Evolutionary conservation across 2,797 vertebrate genomes (phyloP), one percentile per base, ranked within the genome.

Genomic region (Salmo trutta): DNA sequence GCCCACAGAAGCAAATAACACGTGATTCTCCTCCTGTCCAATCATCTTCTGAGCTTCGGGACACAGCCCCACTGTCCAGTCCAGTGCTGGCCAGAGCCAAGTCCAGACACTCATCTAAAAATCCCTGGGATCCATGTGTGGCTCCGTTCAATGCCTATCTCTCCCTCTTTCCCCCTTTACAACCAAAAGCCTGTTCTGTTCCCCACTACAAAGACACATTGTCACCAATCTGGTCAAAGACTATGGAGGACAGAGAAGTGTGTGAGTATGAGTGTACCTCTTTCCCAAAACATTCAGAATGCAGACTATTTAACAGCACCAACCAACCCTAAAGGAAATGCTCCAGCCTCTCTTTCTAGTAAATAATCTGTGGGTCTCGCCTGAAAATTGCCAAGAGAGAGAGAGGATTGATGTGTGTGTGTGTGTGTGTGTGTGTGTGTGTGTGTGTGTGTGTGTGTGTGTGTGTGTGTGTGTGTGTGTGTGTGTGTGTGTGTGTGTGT

Each of bases 121-220:
- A 79, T 73, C 76, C n/a, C 17, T 71, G 70, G 62, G 74, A 86
- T 84, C 16, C 74, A 88, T 89, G 65, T 68, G 54, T 73, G 75
- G 75, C 73, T 77, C 74, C 47, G 75, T 76, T 91, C 88, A 82
- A 88, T 73, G 83, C 64, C 67, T 74, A 81, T 81, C 78, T 73
- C 41, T 79, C 77, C 31, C 21, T 53, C 36, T 51, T 41, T 71
- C 36, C 15, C n/a, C 17, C 19, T 71, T 21, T 1, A 71, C 41
- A 71, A 24, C 70, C 51, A 24, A 31, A 72, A 54, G 47, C 14
- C 24, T 29, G 71, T 53, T 52, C 70, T 29, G 70, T 71, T 52
- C 71, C 52, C 51, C 51, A 15, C 47, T 29, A 72, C 71, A 72
- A 72, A 72, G 71, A 53, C 71, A 72, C 71, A 29, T 54, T 72